Evolutionary conservation across 1,140 invertebrate species (phyloP).

Genomic region (Euglossa dilemma): DNA sequence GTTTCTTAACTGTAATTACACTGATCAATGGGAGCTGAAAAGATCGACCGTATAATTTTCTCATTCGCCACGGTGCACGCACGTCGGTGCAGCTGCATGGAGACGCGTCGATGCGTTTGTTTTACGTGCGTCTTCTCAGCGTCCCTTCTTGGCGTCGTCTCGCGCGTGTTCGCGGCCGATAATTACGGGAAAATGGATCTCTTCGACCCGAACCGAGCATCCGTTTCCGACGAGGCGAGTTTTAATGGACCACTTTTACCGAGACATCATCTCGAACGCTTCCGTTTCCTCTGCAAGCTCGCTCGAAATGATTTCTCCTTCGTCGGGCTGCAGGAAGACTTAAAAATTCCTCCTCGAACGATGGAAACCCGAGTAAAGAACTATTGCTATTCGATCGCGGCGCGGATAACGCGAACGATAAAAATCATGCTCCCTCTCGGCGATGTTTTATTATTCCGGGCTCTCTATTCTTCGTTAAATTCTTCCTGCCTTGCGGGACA

Average conservation of each 20-base stretch:
- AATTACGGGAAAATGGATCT: neutral
- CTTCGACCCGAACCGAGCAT: neutral
- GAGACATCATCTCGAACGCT: neutral
- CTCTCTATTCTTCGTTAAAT: no score
- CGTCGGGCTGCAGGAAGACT: neutral
- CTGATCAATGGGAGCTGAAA: neutral
- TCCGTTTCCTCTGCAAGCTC: neutral
- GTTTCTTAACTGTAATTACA: slow-evolving; percentile 10
- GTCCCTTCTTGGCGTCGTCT: no score
- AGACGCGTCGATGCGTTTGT: neutral
- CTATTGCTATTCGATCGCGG: neutral
- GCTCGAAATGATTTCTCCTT: neutral
- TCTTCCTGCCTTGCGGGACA: no score
- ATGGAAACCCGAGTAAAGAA: neutral
- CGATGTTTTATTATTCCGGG: no score
- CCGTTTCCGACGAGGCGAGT: neutral
- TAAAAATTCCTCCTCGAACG: neutral
- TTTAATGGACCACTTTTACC: neutral
- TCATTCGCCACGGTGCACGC: neutral
- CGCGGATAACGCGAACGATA: no score
- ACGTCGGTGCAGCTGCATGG: neutral
- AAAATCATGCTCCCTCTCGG: no score
- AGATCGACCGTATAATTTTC: neutral
- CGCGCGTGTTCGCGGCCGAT: no score
- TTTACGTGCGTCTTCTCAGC: neutral